Base-by-base conservation (phyloP, 2,113 vertebrate species). In the Empidonax traillii region DNA sequence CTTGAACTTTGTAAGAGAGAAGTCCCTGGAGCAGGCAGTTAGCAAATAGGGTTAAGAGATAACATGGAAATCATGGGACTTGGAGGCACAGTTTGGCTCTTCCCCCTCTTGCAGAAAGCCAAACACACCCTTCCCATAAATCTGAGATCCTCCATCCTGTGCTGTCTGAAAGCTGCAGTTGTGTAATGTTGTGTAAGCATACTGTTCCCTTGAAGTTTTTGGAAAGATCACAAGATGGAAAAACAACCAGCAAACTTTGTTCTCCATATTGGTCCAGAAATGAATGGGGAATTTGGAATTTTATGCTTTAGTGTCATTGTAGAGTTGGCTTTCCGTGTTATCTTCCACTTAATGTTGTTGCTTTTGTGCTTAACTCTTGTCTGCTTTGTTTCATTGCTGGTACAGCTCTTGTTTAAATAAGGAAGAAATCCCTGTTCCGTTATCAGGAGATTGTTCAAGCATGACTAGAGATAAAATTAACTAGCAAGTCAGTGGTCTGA, bases 391-490 rank as follows among this genome's bases (percentile, higher is more conserved):
- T 95, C 23, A 6, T 12, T 79, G 74, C 91, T 94, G 84, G 18
- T 94, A 68, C 12, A 43, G 65, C 37, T 89, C n/a, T 72, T 72
- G 31, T 94, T 96, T 89, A 82, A 90, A 82, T 72, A 46, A 27
- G 25, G 33, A 78, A 87, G 83, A 79, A 74, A 71, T 15, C 43
- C n/a, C 53, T 61, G n/a, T 87, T 69, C 35, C 5, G 23, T 86
- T 93, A 93, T 94, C 77, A 53, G 69, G 87, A 82, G 72, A 22
- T 72, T 95, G 49, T 77, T 96, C 51, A 66, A 90, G 78, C 75
- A 43, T 94, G 89, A 62, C 74, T 74, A 31, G 71, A 90, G 93
- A 89, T 94, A 94, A 89, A 90, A 94, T 89, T 87, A 94, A 65
- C 81, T 33, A 56, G 25, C 74, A 69, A 87, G 85, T 81, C 51